Evolutionary conservation across 1,140 invertebrate species (phyloP).

Genomic region (Drosophila melanogaster): DNA sequence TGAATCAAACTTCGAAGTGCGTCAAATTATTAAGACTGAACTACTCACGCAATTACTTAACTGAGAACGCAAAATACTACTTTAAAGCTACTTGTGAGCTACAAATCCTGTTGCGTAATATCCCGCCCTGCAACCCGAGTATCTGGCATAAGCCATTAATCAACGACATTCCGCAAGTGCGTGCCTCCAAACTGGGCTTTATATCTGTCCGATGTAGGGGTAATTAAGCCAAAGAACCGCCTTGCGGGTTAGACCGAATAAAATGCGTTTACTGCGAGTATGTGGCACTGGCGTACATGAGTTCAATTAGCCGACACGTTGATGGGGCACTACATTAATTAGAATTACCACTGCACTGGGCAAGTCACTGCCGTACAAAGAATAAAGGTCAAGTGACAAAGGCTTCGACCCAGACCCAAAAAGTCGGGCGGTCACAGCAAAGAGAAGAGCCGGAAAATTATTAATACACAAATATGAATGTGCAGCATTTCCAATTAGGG

Average conservation of each 20-base stretch:
- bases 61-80: too few relatives aligned
- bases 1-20: neutral
- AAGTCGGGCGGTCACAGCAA: constrained; percentile 15
- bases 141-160: constrained; percentile 61
- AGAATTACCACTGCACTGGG: constrained; percentile 50
- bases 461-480: constrained; percentile 52
- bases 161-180: constrained; percentile 47
- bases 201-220: constrained; percentile 40
- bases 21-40: neutral
- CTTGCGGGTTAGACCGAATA: constrained; percentile 20
- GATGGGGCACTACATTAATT: constrained; percentile 64
- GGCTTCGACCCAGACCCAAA: constrained; percentile 57
- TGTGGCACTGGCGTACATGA: constrained; percentile 25
- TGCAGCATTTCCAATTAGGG: constrained; percentile 61
- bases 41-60: neutral
- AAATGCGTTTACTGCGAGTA: constrained; percentile 11
- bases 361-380: constrained; percentile 37
- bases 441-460: constrained; percentile 55
- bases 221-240: constrained; percentile 61
- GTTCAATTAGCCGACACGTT: constrained; percentile 56
- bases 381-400: constrained; percentile 48
- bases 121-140: constrained; percentile 11
- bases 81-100: neutral
- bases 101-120: constrained; percentile 59
- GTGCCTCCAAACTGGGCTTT: constrained; percentile 26